Evolutionary conservation across 2,888 invertebrate genomes (phyloP).

Genomic region (Apoderus coryli): DNA sequence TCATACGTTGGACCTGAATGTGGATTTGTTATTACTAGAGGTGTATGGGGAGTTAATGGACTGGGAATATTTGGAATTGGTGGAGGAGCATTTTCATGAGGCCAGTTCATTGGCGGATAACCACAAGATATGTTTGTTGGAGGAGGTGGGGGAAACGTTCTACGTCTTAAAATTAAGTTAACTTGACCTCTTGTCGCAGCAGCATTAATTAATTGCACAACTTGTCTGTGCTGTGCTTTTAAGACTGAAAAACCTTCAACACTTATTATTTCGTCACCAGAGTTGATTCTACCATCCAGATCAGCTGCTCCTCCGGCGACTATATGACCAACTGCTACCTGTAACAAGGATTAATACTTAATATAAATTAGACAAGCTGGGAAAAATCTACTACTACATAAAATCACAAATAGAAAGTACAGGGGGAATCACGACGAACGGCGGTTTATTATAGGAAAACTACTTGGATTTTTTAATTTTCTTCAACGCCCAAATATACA

Average conservation of each 20-base stretch:
- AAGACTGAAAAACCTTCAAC: conserved; percentile 61
- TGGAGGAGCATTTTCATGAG: conserved; percentile 18
- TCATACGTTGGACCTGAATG: conserved; percentile 60
- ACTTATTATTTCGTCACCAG: conserved; percentile 88
- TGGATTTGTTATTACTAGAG: conserved; percentile 17
- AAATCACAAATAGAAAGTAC: no score
- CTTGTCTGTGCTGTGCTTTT: conserved; percentile 82
- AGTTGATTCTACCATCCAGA: conserved; percentile 75
- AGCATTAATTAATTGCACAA: conserved; percentile 81
- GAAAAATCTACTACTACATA: conserved; percentile 3
- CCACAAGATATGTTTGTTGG: conserved; percentile 17
- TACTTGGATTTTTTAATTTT: no score
- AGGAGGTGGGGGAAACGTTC: conserved; percentile 23
- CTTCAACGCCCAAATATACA: no score
- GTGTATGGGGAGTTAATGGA: conserved; percentile 12
- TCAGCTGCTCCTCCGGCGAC: conserved; percentile 93
- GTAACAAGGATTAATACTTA: conserved; percentile 15
- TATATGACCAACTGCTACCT: conserved; percentile 90
- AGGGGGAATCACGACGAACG: no score
- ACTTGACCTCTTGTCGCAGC: conserved; percentile 77
- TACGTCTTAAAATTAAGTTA: conserved; percentile 53
- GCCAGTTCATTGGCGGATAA: conserved; percentile 17
- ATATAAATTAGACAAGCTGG: neutral
- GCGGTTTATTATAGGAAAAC: no score
- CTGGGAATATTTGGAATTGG: conserved; percentile 17